These are phyloP conservation scores for Aplodontia rufa DNA, from an alignment of 2,113 vertebrate genomes.

Conservation along the genomic window DNA sequence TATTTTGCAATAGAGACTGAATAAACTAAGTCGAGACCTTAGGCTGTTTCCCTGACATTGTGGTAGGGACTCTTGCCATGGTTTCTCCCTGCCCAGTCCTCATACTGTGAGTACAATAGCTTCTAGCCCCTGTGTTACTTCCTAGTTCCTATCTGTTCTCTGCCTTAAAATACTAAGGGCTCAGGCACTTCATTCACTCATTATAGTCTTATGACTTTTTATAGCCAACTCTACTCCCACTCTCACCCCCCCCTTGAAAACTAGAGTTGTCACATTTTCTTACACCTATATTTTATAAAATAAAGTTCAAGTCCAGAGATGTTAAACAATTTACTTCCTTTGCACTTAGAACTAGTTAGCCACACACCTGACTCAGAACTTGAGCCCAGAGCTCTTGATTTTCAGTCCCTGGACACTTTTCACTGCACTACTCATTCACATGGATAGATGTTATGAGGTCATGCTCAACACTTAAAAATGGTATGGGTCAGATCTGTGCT, in stretches of 20 bases:
- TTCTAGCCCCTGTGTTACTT: accelerated
- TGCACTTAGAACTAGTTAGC: background rate
- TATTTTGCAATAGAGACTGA: background rate
- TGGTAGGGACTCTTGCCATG: accelerated
- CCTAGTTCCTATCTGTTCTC: background rate
- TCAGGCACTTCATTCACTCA: background rate
- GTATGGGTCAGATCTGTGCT: background rate
- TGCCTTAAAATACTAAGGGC: background rate
- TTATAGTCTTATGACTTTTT: background rate
- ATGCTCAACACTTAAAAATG: background rate
- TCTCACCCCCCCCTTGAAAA: background rate
- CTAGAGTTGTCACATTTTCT: background rate
- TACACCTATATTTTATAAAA: background rate
- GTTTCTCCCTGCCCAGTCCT: background rate
- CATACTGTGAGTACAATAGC: background rate
- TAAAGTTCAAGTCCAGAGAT: background rate
- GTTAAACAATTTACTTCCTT: background rate
- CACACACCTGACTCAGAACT: background rate
- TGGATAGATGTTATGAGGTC: background rate
- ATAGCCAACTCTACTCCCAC: background rate
- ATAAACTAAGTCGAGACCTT: background rate
- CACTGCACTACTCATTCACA: background rate
- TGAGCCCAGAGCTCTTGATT: background rate
- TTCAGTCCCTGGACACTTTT: background rate
- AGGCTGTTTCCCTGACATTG: background rate